Base-by-base conservation (phyloP, 2,888 invertebrate genomes). In the Lordiphosa andalusiaca region DNA sequence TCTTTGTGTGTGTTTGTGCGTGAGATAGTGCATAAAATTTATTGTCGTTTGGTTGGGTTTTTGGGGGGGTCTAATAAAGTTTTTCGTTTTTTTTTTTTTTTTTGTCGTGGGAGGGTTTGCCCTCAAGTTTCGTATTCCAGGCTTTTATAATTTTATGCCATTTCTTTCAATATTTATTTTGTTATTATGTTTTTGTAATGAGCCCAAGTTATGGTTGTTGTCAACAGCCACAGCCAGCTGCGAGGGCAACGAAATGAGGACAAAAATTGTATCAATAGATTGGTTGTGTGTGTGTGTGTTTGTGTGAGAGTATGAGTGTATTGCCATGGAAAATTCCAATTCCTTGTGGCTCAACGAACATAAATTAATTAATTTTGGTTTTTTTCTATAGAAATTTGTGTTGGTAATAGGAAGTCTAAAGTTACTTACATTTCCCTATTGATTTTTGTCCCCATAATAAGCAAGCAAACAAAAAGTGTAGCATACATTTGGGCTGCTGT, bases 131-230 rank as follows among this genome's bases (percentile, higher is more conserved):
- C 51, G 58, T 61, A 58, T 51, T 56, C 53, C 33, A 66, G 71
- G 71, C 85, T 81, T 81, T 85, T 83, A 85, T 81, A 81, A 81
- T 81, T 81, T 85, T 81, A 81, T 81, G 80, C 84, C 81, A 81
- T 80, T 81, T 83, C 84, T 83, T 85, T 81, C 80, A 85, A 83
- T 81, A 85, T 81, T 81, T 81, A 81, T 80, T 85, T 73, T 85
- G 80, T 73, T 80, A 83, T 81, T 81, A 81, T 85, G 84, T 85
- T 85, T 80, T 83, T 80, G 85, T 85, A 81, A 80, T 80, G 85
- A 80, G 80, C 75, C 60, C 61, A 57, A 67, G 70, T 67, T 68
- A 58, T 52, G 30, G 64, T 51, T 51, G 40, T 37, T 38, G 47
- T 33, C 41, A 53, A 60, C 59, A 58, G 57, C 49, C 62, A 50